Evolutionary conservation across 2,888 invertebrate genomes (phyloP).

Genomic region (Prenolepis imparis): DNA sequence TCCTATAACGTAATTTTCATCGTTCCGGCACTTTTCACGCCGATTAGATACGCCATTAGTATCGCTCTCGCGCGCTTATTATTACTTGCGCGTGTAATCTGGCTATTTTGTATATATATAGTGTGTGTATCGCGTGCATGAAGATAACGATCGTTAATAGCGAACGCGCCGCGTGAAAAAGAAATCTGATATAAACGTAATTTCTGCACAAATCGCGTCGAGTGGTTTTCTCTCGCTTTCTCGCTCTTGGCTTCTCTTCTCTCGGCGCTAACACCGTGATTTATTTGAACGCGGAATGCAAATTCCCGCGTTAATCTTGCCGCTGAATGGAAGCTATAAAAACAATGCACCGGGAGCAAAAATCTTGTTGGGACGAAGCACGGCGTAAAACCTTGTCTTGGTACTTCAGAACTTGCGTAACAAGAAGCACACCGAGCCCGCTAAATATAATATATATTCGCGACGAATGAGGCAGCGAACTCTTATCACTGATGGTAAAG

Average conservation of each 20-base stretch:
- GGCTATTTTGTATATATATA: neutral
- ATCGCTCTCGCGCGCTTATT: conserved; percentile 29
- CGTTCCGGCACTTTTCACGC: conserved; percentile 14
- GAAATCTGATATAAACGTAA: conserved; percentile 40
- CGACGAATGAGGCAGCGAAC: neutral
- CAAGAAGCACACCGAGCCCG: neutral
- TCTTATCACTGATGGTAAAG: neutral
- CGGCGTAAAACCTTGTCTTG: neutral
- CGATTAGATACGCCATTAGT: neutral
- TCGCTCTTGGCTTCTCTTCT: neutral
- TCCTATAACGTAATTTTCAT: neutral
- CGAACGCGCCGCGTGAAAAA: conserved; percentile 31
- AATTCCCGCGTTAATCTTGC: conserved; percentile 36
- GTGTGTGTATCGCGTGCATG: neutral
- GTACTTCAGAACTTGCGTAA: neutral
- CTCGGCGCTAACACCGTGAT: conserved; percentile 22
- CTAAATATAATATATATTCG: neutral
- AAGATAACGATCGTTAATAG: conserved; percentile 35
- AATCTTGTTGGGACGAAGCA: neutral
- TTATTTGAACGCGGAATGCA: conserved; percentile 38
- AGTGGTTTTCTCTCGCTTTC: neutral
- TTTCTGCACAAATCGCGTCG: conserved; percentile 25
- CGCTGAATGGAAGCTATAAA: conserved; percentile 38
- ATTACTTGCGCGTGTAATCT: conserved; percentile 2
- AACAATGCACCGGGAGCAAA: conserved; percentile 37